phyloP scores from a whole-genome alignment of 2,888 invertebrate species.

The Microctonus brassicae region DNA sequence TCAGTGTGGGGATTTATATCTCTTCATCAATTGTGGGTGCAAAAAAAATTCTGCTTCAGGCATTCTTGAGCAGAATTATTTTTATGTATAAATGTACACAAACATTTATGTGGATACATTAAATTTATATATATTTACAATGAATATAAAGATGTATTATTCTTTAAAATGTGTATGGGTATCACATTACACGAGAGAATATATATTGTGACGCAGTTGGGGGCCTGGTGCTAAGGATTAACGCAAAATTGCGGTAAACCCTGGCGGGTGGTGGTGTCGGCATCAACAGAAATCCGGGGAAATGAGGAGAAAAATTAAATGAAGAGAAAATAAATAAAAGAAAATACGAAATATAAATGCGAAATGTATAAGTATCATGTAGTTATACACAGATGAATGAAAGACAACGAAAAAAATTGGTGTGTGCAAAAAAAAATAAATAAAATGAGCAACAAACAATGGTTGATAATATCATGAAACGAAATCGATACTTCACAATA shows the following conservation, averaged over 20 bases:
- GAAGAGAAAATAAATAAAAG: not conserved
- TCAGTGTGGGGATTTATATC: not conserved
- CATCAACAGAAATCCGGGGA: not conserved
- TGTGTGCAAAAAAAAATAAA: not conserved
- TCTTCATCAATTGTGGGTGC: not conserved
- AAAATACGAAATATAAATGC: not conserved
- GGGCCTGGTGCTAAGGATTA: conserved; percentile 26
- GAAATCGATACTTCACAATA: conserved; percentile 17
- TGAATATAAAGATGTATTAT: not conserved
- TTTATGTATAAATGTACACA: not conserved
- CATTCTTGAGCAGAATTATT: not conserved
- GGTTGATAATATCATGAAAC: not conserved
- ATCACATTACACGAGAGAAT: conserved; percentile 22
- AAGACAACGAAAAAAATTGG: conserved; percentile 19
- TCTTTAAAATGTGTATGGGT: conserved; percentile 21
- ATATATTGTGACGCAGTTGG: conserved; percentile 8
- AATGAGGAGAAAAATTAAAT: conserved; percentile 1
- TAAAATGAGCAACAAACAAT: conserved; percentile 6
- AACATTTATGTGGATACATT: too few relatives aligned
- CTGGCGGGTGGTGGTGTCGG: not conserved
- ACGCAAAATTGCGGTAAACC: conserved; percentile 22
- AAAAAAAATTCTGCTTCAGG: not conserved
- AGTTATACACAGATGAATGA: not conserved
- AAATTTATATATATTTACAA: not conserved
- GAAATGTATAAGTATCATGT: conserved; percentile 4